Evolutionary conservation across 2,113 vertebrate species (phyloP).

Genomic region (Apodemus speciosus): DNA sequence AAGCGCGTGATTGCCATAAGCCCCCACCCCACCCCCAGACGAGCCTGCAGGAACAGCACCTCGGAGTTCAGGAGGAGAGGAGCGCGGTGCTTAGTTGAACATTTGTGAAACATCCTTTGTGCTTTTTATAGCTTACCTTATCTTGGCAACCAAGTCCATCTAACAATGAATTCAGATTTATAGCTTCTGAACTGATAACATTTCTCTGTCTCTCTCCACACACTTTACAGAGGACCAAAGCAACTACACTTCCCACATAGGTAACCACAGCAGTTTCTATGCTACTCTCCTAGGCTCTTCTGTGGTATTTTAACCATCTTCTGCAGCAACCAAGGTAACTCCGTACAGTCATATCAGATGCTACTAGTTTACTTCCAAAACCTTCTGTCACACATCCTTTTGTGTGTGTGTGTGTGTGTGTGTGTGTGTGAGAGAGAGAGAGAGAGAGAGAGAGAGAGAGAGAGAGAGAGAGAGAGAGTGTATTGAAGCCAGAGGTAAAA

Average conservation of each 20-base stretch:
- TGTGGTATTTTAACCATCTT: accelerated
- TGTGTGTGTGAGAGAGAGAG: background rate
- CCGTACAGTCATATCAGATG: background rate
- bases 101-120: too few relatives aligned
- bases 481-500: background rate
- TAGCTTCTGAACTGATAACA: accelerated
- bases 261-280: background rate
- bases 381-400: too few relatives aligned
- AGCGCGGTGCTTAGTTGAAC: background rate
- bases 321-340: accelerated
- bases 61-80: background rate
- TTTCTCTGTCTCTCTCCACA: accelerated
- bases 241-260: background rate
- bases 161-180: background rate
- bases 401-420: background rate
- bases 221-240: accelerated
- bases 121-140: background rate
- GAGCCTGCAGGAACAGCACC: background rate
- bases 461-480: too few relatives aligned
- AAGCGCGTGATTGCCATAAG: background rate
- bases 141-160: background rate
- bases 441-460: too few relatives aligned
- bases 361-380: background rate
- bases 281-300: background rate
- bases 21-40: background rate